A percentile compares a stretch with the other conserved stretches of the same genome.
Evolutionary conservation across 2,113 vertebrate species (phyloP).

Genomic region (Ctenodactylus gundi): DNA sequence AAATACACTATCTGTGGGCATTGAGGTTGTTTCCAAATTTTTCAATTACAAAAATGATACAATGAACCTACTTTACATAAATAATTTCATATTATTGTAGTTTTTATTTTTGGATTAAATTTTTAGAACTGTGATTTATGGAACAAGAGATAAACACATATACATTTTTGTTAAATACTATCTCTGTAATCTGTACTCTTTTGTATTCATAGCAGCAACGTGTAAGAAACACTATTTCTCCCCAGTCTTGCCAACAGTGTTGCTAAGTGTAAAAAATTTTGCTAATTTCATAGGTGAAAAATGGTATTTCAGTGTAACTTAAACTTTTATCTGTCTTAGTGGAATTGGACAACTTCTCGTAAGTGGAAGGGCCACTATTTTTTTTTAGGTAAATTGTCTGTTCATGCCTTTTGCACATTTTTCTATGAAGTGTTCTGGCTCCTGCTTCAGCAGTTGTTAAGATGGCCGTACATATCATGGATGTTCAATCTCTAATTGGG

Average conservation of each 20-base stretch:
- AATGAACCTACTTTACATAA: not conserved
- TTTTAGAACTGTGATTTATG: constrained; percentile 17
- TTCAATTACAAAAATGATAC: not conserved
- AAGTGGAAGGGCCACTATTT: not conserved
- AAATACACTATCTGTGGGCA: not conserved
- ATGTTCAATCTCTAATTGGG: not conserved
- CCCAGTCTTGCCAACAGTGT: constrained; percentile 4
- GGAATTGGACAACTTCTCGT: constrained; percentile 10
- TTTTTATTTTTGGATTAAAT: constrained; percentile 16
- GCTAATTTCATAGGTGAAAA: constrained; percentile 18
- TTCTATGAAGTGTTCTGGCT: not conserved
- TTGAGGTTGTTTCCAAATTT: not conserved
- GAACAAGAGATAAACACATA: constrained; percentile 20
- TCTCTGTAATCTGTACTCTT: not conserved
- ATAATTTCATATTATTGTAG: not conserved
- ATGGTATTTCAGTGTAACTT: constrained; percentile 27
- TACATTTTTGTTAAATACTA: not conserved
- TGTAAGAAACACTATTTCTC: not conserved
- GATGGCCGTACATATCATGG: not conserved
- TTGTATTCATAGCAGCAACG: not conserved
- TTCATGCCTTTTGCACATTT: constrained; percentile 11
- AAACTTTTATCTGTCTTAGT: constrained; percentile 32
- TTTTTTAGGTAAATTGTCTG: not conserved
- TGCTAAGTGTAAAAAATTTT: constrained; percentile 36
- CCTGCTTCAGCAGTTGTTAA: not conserved